Evolutionary conservation across 2,113 vertebrate genomes (phyloP), one percentile per base, ranked within the genome.

Genomic region (Ciconia boyciana): DNA sequence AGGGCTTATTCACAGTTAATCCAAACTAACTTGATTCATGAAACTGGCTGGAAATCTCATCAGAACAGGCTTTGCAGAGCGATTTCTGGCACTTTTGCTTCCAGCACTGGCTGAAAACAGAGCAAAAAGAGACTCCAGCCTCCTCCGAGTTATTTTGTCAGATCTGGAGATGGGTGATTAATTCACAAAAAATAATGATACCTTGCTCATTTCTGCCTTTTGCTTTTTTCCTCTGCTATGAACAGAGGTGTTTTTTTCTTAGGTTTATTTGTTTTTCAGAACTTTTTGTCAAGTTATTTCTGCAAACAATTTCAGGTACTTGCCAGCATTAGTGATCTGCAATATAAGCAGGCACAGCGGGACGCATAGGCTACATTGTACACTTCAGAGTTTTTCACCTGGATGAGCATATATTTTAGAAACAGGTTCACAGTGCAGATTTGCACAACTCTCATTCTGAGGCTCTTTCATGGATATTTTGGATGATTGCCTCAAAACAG

Each of bases 21-120:
- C 84, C 84, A 95, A 90, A 93, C 62, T 51, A 85, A 51, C 60
- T 77, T 94, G 88, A 94, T 92, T 93, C 87, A 90, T 55, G 64
- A 88, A 95, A 93, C 87, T 93, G 78, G 52, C 84, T 94, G 75
- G 94, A 95, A 96, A 93, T 85, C 84, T 88, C 89, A 85, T 90
- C 89, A 94, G 82, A 93, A 88, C 14, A 87, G 54, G 46, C 20
- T 90, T 95, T 95, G 71, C 70, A 90, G 58, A 76, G 90, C 92
- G 54, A 87, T 87, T 91, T 96, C 70, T 93, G 74, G 77, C 66
- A 94, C 36, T 89, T 90, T 52, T 89, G 16, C 86, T 94, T 94
- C 49, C 62, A 89, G 31, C 17, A 65, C 6, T 55, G 61, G 31
- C 66, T 91, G 81, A 82, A 94, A 95, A 95, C 11, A 83, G 49